Conservation (phyloP, 2,797 vertebrate genomes). For the Sebastes jordani region DNA sequence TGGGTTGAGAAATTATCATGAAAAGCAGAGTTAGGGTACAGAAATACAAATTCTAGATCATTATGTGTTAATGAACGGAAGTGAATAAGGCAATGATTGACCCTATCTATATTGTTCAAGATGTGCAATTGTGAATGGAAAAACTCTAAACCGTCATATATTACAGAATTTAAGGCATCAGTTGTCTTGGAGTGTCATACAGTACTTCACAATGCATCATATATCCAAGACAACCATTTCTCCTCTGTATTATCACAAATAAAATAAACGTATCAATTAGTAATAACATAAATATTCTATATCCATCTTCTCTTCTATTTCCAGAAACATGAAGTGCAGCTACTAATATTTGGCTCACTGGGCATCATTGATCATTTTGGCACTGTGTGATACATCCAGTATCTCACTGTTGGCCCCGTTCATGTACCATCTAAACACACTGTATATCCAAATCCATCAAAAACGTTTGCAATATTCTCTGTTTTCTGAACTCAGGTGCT, state of each 20-base stretch:
- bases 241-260: not conserved
- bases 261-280: not conserved
- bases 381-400: slow-evolving; percentile 13
- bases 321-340: slow-evolving; percentile 21
- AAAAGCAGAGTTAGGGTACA: slow-evolving; percentile 15
- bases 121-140: slow-evolving; percentile 11
- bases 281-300: not conserved
- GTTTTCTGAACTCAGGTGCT: not conserved
- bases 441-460: not conserved
- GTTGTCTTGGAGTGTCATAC: slow-evolving; percentile 39
- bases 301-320: not conserved
- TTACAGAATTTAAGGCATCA: slow-evolving; percentile 68
- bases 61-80: slow-evolving; percentile 10
- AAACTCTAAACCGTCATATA: slow-evolving; percentile 14
- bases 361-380: slow-evolving; percentile 29
- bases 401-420: not conserved
- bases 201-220: slow-evolving; percentile 19
- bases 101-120: slow-evolving; percentile 6
- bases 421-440: not conserved
- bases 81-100: slow-evolving; percentile 67
- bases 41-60: slow-evolving; percentile 34
- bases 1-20: slow-evolving; percentile 5
- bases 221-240: slow-evolving; percentile 19
- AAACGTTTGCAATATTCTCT: not conserved
- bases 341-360: slow-evolving; percentile 49